Conservation (phyloP, 2,113 vertebrate genomes). For the Synodontis membranacea region DNA sequence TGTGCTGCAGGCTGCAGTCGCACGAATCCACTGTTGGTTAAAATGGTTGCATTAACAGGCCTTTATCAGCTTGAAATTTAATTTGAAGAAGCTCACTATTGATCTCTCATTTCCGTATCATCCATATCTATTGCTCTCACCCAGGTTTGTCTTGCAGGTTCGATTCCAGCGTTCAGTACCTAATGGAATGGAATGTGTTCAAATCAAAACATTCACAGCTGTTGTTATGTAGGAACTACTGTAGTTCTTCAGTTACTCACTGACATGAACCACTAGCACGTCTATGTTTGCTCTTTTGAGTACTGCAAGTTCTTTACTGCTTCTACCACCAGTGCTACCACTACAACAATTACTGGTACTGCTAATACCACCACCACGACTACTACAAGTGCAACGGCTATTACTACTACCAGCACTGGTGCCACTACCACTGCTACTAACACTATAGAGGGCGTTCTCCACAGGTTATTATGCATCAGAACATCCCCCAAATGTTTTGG, state of each 20-base stretch:
- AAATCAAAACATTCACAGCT: not conserved
- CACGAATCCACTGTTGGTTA: slow-evolving; percentile 12
- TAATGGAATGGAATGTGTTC: not conserved
- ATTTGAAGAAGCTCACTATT: slow-evolving; percentile 25
- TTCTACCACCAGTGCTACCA: not conserved
- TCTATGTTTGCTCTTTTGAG: not conserved
- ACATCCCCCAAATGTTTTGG: no score
- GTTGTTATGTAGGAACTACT: not conserved
- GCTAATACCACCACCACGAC: not conserved
- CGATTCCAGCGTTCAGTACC: not conserved
- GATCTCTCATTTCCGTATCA: not conserved
- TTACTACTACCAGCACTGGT: not conserved
- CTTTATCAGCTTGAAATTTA: slow-evolving; percentile 31
- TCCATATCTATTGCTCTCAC: not conserved
- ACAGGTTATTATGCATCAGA: no score
- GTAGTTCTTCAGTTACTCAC: not conserved
- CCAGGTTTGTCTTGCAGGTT: not conserved
- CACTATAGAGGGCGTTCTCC: no score
- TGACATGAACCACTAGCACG: not conserved
- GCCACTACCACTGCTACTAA: not conserved
- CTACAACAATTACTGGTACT: not conserved
- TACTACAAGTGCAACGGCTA: not conserved
- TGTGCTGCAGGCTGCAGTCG: slow-evolving; percentile 8
- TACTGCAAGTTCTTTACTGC: not conserved
- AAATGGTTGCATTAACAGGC: slow-evolving; percentile 27